These are phyloP conservation scores for Solen grandis DNA, from an alignment of 1,140 invertebrate genomes.

Conservation along the genomic window DNA sequence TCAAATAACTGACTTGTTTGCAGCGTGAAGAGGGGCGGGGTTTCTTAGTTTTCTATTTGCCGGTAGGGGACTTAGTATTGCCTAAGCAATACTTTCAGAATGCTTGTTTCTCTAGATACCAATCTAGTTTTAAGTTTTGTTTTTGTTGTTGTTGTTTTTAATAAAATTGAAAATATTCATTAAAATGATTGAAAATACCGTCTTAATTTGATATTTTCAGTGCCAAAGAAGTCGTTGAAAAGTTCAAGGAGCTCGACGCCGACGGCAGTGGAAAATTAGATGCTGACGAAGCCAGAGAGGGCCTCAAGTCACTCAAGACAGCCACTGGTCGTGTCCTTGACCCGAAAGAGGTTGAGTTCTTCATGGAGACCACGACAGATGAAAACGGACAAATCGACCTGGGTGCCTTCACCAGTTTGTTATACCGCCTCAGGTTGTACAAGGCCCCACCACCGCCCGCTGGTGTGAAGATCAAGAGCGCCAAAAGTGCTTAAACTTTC, in stretches of 20 bases:
- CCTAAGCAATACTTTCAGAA: no score
- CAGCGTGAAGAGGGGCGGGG: no score
- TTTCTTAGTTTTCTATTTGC: no score
- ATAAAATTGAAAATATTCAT: no score
- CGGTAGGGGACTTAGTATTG: no score
- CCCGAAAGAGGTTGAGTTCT: conserved; percentile 76
- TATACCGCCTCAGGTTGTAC: conserved; percentile 74
- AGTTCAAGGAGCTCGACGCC: conserved; percentile 70
- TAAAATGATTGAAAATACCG: no score
- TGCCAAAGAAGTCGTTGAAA: conserved; percentile 66
- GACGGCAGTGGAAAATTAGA: conserved; percentile 70
- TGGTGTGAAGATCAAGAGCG: conserved; percentile 34
- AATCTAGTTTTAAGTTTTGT: no score
- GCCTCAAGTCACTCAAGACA: conserved; percentile 66
- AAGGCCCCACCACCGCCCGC: conserved; percentile 66
- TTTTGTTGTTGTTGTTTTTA: no score
- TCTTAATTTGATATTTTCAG: conserved; percentile 63
- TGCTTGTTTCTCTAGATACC: no score
- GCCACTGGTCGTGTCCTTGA: conserved; percentile 64
- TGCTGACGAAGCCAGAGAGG: conserved; percentile 60
- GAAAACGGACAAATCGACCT: conserved; percentile 73
- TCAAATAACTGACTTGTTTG: no score
- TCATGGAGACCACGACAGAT: conserved; percentile 72
- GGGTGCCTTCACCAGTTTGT: conserved; percentile 72
- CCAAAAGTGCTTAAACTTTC: conserved; percentile 11